Conservation (phyloP, 2,113 vertebrate genomes). For the Cryptomyrus ogoouensis region DNA sequence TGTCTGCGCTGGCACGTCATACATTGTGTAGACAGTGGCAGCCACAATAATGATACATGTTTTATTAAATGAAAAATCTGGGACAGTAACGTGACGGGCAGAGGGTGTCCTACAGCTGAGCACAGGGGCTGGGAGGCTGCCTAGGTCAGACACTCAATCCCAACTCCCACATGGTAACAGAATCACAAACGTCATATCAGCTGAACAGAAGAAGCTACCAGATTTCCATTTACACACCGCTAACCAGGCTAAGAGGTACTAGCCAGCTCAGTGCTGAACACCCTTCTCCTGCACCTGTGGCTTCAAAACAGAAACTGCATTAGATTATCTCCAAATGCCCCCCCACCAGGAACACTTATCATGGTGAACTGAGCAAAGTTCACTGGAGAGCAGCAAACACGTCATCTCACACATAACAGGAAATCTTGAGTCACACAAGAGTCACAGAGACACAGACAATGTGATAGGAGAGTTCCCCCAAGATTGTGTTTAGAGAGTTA, state of each 20-base stretch:
- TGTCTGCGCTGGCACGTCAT: not conserved
- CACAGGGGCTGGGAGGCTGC: not conserved
- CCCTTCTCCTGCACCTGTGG: not conserved
- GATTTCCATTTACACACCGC: not conserved
- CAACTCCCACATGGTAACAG: not conserved
- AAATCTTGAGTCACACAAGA: not conserved
- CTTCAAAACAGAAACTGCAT: not conserved
- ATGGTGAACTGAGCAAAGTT: not conserved
- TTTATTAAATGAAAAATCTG: not conserved
- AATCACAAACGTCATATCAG: not conserved
- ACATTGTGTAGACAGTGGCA: not conserved
- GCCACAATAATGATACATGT: not conserved
- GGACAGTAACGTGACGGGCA: not conserved
- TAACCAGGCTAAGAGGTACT: not conserved
- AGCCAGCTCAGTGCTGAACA: not conserved
- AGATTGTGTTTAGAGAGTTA: not conserved
- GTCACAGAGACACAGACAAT: not conserved
- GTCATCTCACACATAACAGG: not conserved
- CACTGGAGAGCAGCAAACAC: not conserved
- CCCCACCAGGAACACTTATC: not conserved
- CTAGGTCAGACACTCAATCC: not conserved
- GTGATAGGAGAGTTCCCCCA: not conserved
- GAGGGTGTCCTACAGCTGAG: not conserved
- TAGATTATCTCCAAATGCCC: not conserved
- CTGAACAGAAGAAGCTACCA: not conserved